phyloP scores from a whole-genome alignment of 2,888 invertebrate genomes.

The Dicyrtomina minuta region DNA sequence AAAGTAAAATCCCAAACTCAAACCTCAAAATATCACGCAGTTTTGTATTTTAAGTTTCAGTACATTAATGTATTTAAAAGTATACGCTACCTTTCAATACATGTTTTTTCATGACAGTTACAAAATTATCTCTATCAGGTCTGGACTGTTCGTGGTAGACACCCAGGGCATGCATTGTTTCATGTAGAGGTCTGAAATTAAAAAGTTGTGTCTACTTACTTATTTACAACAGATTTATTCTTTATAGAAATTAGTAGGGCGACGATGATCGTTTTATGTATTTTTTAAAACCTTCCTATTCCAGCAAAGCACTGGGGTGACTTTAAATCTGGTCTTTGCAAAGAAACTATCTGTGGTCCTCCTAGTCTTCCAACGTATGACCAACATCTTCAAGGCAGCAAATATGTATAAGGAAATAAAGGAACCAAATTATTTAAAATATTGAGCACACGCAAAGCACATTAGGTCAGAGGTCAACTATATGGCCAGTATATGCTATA shows the following conservation, averaged over 20 bases:
- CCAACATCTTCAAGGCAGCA: conserved; percentile 71
- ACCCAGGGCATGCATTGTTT: conserved; percentile 77
- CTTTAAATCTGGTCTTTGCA: conserved; percentile 65
- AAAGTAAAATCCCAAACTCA: no score
- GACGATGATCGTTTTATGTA: no score
- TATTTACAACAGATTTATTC: background rate
- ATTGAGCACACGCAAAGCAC: no score
- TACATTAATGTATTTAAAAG: no score
- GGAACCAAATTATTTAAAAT: no score
- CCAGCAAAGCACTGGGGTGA: conserved; percentile 67
- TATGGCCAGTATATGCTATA: no score
- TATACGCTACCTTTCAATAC: conserved; percentile 22
- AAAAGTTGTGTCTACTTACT: no score
- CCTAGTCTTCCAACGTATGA: conserved; percentile 74
- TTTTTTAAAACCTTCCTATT: background rate
- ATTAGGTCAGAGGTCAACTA: background rate
- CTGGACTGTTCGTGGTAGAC: conserved; percentile 79
- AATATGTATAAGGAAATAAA: no score
- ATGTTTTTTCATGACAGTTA: conserved; percentile 67
- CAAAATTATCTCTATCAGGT: conserved; percentile 70
- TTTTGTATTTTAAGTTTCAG: no score
- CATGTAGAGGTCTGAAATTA: conserved; percentile 80
- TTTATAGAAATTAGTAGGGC: background rate
- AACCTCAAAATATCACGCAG: no score
- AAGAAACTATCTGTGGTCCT: conserved; percentile 71